Evolutionary conservation across 2,113 vertebrate species (phyloP).

Genomic region (Mohoua ochrocephala): DNA sequence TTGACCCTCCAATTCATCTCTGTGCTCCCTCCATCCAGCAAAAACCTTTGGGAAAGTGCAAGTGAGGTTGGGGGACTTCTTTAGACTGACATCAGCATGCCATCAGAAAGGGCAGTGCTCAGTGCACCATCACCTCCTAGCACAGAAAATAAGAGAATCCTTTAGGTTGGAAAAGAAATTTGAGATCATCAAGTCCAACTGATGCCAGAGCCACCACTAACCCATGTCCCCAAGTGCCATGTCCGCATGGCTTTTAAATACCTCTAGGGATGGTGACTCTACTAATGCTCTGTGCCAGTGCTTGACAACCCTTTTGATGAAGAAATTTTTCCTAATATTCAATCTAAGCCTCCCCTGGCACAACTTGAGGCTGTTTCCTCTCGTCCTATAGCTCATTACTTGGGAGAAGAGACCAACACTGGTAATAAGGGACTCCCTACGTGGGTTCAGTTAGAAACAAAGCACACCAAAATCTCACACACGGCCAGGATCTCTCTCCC

Average conservation of each 20-base stretch:
- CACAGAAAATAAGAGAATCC: background rate
- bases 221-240: background rate
- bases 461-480: accelerated
- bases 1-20: background rate
- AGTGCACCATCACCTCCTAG: background rate
- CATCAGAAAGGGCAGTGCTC: background rate
- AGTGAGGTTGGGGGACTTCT: background rate
- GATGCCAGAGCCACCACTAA: background rate
- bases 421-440: background rate
- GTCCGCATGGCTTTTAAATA: background rate
- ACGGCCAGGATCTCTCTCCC: background rate
- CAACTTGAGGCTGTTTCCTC: background rate
- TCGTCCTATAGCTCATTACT: background rate
- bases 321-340: background rate
- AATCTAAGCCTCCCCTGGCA: background rate
- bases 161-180: background rate
- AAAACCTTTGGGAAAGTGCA: background rate
- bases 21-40: background rate
- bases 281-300: background rate
- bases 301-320: background rate
- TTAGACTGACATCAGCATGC: accelerated
- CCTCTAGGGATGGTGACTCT: background rate
- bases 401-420: background rate
- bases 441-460: background rate
- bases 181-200: accelerated